These are phyloP conservation scores for Sminthopsis crassicaudata DNA, from an alignment of 2,113 vertebrate species.

Conservation along the genomic window DNA sequence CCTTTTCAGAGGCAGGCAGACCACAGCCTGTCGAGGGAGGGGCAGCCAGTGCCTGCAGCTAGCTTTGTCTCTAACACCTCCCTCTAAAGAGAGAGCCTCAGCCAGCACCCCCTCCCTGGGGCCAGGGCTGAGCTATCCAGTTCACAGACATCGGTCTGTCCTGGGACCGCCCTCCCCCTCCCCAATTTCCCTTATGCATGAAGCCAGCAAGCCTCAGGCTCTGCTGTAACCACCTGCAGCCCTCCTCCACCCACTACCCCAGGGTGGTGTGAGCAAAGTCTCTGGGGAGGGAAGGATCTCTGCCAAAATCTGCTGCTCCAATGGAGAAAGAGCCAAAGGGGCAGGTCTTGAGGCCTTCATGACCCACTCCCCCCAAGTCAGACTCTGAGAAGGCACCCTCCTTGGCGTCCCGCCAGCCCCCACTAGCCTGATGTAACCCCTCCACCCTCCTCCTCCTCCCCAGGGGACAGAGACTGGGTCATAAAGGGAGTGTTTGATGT, in stretches of 20 bases:
- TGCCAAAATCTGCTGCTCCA: not conserved
- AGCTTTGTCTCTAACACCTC: conserved; percentile 27
- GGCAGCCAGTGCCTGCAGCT: conserved; percentile 48
- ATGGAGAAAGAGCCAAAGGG: not conserved
- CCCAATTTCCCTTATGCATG: not conserved
- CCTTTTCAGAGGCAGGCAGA: not conserved
- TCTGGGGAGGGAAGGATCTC: not conserved
- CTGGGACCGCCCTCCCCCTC: not conserved
- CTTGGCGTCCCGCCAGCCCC: conserved; percentile 9
- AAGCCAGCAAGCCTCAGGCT: not conserved
- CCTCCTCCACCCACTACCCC: not conserved
- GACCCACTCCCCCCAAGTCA: conserved; percentile 64
- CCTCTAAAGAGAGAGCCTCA: conserved; percentile 38
- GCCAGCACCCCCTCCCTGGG: conserved; percentile 12
- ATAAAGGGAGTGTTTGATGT: not conserved
- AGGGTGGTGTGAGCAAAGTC: not conserved
- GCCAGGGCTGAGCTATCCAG: conserved; percentile 49
- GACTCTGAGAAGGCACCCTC: conserved; percentile 51
- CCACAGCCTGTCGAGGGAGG: conserved; percentile 25
- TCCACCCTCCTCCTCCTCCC: conserved; percentile 15
- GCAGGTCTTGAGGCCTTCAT: conserved; percentile 56
- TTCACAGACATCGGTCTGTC: not conserved
- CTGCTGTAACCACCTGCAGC: not conserved
- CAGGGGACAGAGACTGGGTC: not conserved
- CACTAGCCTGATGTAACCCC: conserved; percentile 25